Conservation (phyloP, 2,888 invertebrate species). For the Drosophila mimica region DNA sequence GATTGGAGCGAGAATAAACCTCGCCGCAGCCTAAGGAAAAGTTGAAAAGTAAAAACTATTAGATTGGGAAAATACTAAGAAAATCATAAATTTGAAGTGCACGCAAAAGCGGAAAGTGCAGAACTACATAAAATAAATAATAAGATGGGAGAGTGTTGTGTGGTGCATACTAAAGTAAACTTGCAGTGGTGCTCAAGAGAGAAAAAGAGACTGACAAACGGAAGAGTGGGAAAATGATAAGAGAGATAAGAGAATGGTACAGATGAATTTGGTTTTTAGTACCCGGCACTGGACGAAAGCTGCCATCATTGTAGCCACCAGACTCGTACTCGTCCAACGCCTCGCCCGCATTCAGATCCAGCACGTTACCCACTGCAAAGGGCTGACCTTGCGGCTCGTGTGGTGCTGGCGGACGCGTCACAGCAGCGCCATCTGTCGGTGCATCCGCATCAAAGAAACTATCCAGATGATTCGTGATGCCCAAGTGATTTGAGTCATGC, state of each 20-base stretch:
- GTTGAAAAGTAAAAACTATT: background rate
- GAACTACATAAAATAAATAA: slow-evolving; percentile 7
- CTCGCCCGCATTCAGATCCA: slow-evolving; percentile 82
- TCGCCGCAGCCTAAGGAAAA: slow-evolving; percentile 93
- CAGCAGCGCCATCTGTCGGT: slow-evolving; percentile 38
- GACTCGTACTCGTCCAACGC: slow-evolving; percentile 76
- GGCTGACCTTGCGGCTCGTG: slow-evolving; percentile 70
- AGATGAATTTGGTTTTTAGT: slow-evolving; percentile 57
- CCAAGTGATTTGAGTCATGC: slow-evolving; percentile 82
- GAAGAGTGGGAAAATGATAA: slow-evolving; percentile 17
- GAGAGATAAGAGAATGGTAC: slow-evolving; percentile 24
- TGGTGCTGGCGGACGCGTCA: slow-evolving; percentile 33
- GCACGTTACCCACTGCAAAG: slow-evolving; percentile 83
- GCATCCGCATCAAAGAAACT: slow-evolving; percentile 82
- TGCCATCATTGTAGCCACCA: slow-evolving; percentile 71
- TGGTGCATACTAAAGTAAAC: slow-evolving; percentile 49
- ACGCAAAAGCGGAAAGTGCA: slow-evolving; percentile 36
- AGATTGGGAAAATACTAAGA: background rate
- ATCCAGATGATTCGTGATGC: slow-evolving; percentile 84
- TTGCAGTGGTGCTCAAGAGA: slow-evolving; percentile 52
- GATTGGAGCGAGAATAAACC: slow-evolving; percentile 93
- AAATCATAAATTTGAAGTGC: slow-evolving; percentile 2
- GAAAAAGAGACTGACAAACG: slow-evolving; percentile 4
- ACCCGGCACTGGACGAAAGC: slow-evolving; percentile 85
- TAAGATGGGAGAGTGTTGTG: slow-evolving; percentile 26